Evolutionary conservation across 2,888 invertebrate genomes (phyloP).

Genomic region (Macrosiphum euphorbiae): DNA sequence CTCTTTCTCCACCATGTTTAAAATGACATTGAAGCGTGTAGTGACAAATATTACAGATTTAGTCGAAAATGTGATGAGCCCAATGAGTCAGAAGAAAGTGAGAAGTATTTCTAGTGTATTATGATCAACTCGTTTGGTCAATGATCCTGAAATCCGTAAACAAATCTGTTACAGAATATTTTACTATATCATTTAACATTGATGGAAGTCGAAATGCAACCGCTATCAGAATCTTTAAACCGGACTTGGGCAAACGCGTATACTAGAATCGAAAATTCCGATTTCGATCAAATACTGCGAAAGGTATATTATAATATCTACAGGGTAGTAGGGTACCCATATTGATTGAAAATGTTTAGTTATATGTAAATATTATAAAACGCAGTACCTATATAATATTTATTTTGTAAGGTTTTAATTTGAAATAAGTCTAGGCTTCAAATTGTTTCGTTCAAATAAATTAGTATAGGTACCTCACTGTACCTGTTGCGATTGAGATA

Average conservation of each 20-base stretch:
- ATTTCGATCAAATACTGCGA: conserved; percentile 53
- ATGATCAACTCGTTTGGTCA: neutral
- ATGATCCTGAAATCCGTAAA: neutral
- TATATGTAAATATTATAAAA: neutral
- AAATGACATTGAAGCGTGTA: conserved; percentile 17
- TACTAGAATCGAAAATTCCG: conserved; percentile 56
- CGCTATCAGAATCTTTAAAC: conserved; percentile 54
- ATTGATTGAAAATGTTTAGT: neutral
- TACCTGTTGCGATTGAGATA: neutral
- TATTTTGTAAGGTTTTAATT: neutral
- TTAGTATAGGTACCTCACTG: neutral
- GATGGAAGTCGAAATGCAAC: conserved; percentile 62
- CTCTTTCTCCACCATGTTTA: conserved; percentile 19
- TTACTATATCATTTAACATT: conserved; percentile 50
- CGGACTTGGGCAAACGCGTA: conserved; percentile 56
- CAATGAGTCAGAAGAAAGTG: conserved; percentile 51
- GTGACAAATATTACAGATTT: conserved; percentile 49
- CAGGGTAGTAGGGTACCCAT: too few relatives aligned
- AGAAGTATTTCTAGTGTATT: neutral
- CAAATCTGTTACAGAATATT: conserved; percentile 13
- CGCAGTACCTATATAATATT: neutral
- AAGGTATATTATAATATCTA: conserved; percentile 20
- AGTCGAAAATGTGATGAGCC: conserved; percentile 42
- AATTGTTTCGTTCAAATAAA: neutral
- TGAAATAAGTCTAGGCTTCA: neutral